Evolutionary conservation across 2,797 vertebrate genomes (phyloP), one percentile per base, ranked within the genome.

Genomic region (Silurus aristotelis): DNA sequence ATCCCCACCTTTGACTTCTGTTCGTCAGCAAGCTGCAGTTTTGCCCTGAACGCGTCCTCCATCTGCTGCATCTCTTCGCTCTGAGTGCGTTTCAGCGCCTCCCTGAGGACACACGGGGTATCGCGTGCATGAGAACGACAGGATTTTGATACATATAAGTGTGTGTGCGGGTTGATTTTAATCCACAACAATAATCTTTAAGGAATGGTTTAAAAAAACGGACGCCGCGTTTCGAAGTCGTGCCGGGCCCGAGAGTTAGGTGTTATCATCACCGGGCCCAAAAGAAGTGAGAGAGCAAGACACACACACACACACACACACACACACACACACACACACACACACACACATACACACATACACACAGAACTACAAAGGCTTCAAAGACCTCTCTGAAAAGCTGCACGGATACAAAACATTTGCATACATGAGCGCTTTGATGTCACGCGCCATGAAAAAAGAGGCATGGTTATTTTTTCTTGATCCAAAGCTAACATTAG

Each of bases 31-130:
- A 90, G 88, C 82, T 89, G 22, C 77, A 91, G 86, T 77, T 90
- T 89, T 90, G 93, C 93, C 85, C 89, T 92, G 83, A 94, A 91
- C 0, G 91, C 90, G 86, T 95, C 93, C 89, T 96, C 95, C 90
- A 96, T 93, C 90, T 95, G 91, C 87, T 94, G 91, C 5, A 94
- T 84, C 87, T 93, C 94, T 92, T 90, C 95, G 88, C 93, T 90
- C 91, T 97, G 95, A 85, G 94, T 93, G 90, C 91, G 83, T 87
- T 92, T 90, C 89, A 96, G 90, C 87, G 91, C 77, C 79, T 96
- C 93, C 91, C 97, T 98, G 89, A 94, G 91, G 82, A 85, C 88
- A 88, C 58, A 83, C 2, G 72, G 7, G 15, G 60, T 13, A 61
- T 82, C 4, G 15, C 22, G 5, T 52, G 68, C 63, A 82, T 14